phyloP scores from a whole-genome alignment of 2,888 invertebrate species.

The Drosophila peninsularis region DNA sequence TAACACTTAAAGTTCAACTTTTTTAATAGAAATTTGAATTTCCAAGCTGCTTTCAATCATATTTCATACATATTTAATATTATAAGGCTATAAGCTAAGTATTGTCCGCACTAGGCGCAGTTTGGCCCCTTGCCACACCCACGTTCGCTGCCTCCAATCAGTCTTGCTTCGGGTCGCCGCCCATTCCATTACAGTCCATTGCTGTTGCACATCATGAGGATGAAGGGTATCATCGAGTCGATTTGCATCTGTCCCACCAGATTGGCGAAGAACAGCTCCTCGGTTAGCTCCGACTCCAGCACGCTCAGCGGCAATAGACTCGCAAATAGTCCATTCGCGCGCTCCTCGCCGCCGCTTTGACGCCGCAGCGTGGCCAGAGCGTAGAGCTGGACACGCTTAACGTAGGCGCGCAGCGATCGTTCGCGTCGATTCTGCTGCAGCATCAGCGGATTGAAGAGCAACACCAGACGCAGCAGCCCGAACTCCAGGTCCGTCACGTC shows the following conservation, averaged over 20 bases:
- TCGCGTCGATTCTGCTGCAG: conserved; percentile 76
- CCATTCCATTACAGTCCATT: conserved; percentile 54
- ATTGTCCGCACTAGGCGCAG: conserved; percentile 70
- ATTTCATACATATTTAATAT: conserved; percentile 17
- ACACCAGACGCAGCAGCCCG: conserved; percentile 93
- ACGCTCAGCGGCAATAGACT: conserved; percentile 90
- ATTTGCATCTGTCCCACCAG: conserved; percentile 97
- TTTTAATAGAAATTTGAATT: conserved; percentile 5
- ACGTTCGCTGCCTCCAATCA: conserved; percentile 48
- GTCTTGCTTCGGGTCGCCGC: conserved; percentile 56
- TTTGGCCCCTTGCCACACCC: conserved; percentile 18
- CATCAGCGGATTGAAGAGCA: conserved; percentile 92
- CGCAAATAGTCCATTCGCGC: conserved; percentile 85
- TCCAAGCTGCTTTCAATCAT: conserved; percentile 11
- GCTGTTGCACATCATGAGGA: conserved; percentile 87
- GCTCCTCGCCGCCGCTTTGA: conserved; percentile 82
- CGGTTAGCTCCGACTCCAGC: conserved; percentile 91
- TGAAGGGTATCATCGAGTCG: conserved; percentile 96
- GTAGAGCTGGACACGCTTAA: conserved; percentile 81
- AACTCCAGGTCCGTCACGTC: conserved; percentile 93
- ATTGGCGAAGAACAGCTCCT: conserved; percentile 96
- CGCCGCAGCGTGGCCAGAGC: conserved; percentile 76
- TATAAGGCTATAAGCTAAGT: conserved; percentile 54
- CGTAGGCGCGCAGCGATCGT: conserved; percentile 71
- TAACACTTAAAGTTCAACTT: neutral